Conservation (phyloP, 2,888 invertebrate genomes). For the Brachypalpus laphriformis region DNA sequence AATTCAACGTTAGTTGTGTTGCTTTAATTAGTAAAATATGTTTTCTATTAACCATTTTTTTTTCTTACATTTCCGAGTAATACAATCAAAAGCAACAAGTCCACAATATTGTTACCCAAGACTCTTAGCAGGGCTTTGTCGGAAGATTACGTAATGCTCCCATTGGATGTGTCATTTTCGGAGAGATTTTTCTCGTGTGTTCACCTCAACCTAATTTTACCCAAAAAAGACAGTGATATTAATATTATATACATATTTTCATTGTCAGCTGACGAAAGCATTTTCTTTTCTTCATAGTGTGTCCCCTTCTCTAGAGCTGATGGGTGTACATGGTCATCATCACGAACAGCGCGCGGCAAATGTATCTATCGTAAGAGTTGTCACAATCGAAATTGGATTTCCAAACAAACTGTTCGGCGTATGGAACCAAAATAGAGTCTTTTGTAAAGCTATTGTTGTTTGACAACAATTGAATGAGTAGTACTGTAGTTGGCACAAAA, state of each 20-base stretch:
- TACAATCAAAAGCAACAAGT: conserved; percentile 1
- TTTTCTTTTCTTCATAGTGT: background rate
- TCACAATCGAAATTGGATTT: conserved; percentile 39
- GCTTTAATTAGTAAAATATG: conserved; percentile 30
- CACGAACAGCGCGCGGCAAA: background rate
- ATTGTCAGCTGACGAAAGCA: conserved; percentile 33
- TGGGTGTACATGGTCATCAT: background rate
- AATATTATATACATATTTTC: conserved; percentile 5
- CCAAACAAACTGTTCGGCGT: conserved; percentile 1
- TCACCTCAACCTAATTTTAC: conserved; percentile 1
- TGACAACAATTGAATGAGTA: conserved; percentile 17
- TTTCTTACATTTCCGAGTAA: background rate
- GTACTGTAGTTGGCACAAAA: conserved; percentile 16
- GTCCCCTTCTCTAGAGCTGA: no score
- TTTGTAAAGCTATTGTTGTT: conserved; percentile 25
- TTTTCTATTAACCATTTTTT: conserved; percentile 21
- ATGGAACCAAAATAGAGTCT: conserved; percentile 12
- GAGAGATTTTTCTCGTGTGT: conserved; percentile 8
- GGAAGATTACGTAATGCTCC: background rate
- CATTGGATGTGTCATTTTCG: conserved; percentile 9
- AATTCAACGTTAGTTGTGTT: background rate
- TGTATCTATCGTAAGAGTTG: conserved; percentile 16
- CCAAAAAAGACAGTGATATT: background rate
- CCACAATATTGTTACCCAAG: conserved; percentile 12
- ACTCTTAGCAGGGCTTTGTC: conserved; percentile 10